Conservation (phyloP, 1,140 invertebrate species). For the Tribolium madens region DNA sequence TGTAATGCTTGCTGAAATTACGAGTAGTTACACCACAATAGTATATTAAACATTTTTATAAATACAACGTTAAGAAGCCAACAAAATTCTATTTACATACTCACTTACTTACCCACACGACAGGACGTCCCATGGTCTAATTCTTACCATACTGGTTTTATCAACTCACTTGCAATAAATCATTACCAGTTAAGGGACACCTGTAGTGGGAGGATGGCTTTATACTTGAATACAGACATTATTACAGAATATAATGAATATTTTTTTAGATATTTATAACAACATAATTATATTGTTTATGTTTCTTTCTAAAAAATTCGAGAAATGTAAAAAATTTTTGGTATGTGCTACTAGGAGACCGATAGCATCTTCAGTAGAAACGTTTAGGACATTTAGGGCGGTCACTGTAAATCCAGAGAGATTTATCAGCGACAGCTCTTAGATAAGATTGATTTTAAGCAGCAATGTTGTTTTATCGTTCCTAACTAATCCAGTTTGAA, state of each 20-base stretch:
- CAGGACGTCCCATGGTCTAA: background rate
- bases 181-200: background rate
- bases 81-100: background rate
- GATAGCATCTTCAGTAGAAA: background rate
- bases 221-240: constrained; percentile 28
- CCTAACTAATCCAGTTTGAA: constrained; percentile 50
- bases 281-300: background rate
- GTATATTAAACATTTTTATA: too few species aligned
- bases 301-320: background rate
- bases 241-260: background rate
- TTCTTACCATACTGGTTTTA: background rate
- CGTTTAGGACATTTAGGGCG: constrained; percentile 27
- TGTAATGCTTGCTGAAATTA: background rate
- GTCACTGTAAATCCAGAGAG: constrained; percentile 24
- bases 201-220: constrained; percentile 5
- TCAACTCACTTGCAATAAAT: constrained; percentile 5
- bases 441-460: constrained; percentile 49
- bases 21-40: background rate
- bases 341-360: background rate
- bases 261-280: background rate
- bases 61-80: background rate
- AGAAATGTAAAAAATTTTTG: background rate
- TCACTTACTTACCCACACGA: background rate
- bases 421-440: constrained; percentile 47
- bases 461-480: constrained; percentile 44